These are phyloP conservation scores for Girardinichthys multiradiatus DNA, from an alignment of 2,113 vertebrate genomes.

Conservation along the genomic window DNA sequence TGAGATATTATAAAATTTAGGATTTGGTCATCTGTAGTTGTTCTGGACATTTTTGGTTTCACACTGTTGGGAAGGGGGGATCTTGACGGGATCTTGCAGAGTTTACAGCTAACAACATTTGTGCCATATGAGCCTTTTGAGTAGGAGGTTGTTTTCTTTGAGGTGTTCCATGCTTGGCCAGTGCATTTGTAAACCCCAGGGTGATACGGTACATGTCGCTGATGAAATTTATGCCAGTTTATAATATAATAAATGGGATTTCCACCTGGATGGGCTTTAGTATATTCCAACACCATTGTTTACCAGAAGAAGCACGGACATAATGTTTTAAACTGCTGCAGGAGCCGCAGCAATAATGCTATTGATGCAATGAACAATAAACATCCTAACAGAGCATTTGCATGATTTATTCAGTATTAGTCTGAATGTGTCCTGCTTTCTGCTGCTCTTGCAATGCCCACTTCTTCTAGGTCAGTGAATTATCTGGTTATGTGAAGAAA, in stretches of 20 bases:
- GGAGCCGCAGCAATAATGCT: slow-evolving; percentile 49
- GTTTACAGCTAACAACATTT: too few species aligned
- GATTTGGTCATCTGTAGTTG: background rate
- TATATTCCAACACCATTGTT: slow-evolving; percentile 38
- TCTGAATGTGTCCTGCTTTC: slow-evolving; percentile 39
- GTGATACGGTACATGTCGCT: slow-evolving; percentile 36
- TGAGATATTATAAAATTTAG: too few species aligned
- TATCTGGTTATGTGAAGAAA: slow-evolving; percentile 22
- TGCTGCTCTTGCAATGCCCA: slow-evolving; percentile 28
- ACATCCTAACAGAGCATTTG: slow-evolving; percentile 59
- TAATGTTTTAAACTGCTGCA: slow-evolving; percentile 32
- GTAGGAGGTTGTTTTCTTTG: background rate
- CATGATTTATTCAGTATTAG: slow-evolving; percentile 63
- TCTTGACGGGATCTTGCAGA: too few species aligned
- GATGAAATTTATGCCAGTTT: slow-evolving; percentile 51
- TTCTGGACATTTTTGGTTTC: too few species aligned
- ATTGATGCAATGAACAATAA: slow-evolving; percentile 38
- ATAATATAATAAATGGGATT: slow-evolving; percentile 30
- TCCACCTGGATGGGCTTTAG: slow-evolving; percentile 34
- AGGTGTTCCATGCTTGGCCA: background rate
- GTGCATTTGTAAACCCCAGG: background rate
- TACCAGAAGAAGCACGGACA: slow-evolving; percentile 41
- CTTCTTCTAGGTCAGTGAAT: slow-evolving; percentile 31
- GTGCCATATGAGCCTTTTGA: too few species aligned
- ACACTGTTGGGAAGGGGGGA: too few species aligned